Evolutionary conservation across 2,113 vertebrate genomes (phyloP).

Genomic region (Malurus alboscapulatus): DNA sequence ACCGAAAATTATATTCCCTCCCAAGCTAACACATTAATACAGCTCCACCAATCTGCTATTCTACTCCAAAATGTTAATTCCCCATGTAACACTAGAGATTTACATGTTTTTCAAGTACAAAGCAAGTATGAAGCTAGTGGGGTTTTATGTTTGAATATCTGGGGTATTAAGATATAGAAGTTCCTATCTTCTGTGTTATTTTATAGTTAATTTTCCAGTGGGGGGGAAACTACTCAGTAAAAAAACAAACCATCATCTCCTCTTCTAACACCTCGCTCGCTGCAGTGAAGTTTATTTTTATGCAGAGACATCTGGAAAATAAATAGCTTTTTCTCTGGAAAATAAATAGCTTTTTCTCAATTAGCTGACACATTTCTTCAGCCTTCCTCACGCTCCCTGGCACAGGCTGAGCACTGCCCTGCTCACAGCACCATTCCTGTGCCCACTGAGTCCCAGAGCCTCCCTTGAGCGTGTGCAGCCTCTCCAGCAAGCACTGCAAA

Average conservation of each 20-base stretch:
- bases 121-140: background rate
- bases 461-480: background rate
- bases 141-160: background rate
- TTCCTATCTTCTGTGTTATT: background rate
- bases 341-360: background rate
- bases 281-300: constrained; percentile 5
- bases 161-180: background rate
- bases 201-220: background rate
- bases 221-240: background rate
- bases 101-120: background rate
- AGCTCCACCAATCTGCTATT: background rate
- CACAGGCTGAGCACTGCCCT: background rate
- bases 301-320: background rate
- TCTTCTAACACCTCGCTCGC: background rate
- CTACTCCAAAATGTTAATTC: background rate
- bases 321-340: background rate
- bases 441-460: background rate
- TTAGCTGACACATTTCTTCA: constrained; percentile 14
- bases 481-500: constrained; percentile 46
- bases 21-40: background rate
- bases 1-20: background rate
- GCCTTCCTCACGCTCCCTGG: background rate
- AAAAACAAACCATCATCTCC: background rate
- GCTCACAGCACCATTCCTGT: background rate
- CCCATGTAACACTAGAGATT: background rate